Evolutionary conservation across 2,797 vertebrate species (phyloP).

Genomic region (Lepilemur ruficaudatus): DNA sequence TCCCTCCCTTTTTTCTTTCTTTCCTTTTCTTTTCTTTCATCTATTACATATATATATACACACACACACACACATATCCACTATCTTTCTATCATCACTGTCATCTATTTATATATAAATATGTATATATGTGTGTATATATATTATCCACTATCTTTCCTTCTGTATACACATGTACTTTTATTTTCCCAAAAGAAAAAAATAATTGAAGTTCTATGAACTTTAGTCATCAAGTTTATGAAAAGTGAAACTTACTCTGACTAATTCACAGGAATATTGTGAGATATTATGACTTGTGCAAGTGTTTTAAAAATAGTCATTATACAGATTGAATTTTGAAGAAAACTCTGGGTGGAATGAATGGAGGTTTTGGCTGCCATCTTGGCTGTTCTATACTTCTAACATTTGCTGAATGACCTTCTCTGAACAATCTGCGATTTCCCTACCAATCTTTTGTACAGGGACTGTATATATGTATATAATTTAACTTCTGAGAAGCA

Average conservation of each 20-base stretch:
- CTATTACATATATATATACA: neutral
- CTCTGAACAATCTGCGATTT: neutral
- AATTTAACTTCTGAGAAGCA: neutral
- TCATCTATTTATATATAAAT: too few relatives aligned
- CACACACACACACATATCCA: too few relatives aligned
- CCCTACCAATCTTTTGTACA: neutral
- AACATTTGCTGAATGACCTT: neutral
- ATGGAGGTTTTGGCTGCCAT: neutral
- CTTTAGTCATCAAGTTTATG: neutral
- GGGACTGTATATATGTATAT: too few relatives aligned
- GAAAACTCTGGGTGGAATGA: neutral
- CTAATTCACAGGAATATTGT: neutral
- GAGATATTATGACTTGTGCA: neutral
- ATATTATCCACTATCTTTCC: neutral
- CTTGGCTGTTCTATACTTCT: neutral
- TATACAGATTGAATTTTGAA: neutral
- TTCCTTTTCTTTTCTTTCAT: neutral
- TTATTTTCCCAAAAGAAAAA: neutral
- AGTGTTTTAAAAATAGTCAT: neutral
- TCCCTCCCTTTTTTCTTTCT: rapidly evolving
- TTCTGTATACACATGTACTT: neutral
- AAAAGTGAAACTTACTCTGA: neutral
- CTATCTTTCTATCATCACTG: too few relatives aligned
- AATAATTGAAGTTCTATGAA: neutral
- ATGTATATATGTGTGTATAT: neutral